These are phyloP conservation scores for Umimayanthus chanpuru DNA, from an alignment of 92 coral and sea anemone genomes.

Conservation along the genomic window DNA sequence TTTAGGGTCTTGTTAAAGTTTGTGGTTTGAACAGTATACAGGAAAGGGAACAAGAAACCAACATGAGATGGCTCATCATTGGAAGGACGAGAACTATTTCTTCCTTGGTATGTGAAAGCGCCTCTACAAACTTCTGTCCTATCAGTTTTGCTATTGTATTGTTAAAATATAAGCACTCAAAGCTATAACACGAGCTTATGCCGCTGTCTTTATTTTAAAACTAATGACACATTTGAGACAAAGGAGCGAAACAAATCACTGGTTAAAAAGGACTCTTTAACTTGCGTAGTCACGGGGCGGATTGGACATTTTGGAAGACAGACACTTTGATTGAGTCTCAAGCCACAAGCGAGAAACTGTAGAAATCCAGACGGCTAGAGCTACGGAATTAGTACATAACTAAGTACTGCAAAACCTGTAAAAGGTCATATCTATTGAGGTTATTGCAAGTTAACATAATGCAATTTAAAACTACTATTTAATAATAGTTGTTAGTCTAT, in stretches of 20 bases:
- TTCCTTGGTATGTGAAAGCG: not conserved
- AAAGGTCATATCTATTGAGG: not conserved
- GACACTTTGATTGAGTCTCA: no score
- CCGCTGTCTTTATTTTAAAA: no score
- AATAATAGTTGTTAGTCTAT: not conserved
- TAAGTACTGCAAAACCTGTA: not conserved
- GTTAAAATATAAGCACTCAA: not conserved
- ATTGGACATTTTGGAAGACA: not conserved
- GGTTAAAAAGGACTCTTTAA: not conserved
- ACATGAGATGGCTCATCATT: not conserved
- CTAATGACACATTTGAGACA: not conserved
- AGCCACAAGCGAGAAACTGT: no score
- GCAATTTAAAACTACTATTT: not conserved
- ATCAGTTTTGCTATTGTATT: not conserved
- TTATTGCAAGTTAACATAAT: not conserved
- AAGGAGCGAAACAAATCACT: not conserved
- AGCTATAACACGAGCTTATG: not conserved
- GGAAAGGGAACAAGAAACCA: not conserved
- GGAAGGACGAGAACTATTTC: not conserved
- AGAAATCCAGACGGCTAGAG: not conserved
- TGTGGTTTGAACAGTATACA: not conserved
- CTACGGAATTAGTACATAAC: not conserved
- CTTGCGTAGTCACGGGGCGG: no score
- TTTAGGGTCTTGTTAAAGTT: not conserved
- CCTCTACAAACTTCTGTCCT: not conserved